A percentile compares a stretch with the other conserved stretches of the same genome.
Conservation (phyloP, 2,113 vertebrate species). For the zebrafish (Danio rerio) region DNA sequence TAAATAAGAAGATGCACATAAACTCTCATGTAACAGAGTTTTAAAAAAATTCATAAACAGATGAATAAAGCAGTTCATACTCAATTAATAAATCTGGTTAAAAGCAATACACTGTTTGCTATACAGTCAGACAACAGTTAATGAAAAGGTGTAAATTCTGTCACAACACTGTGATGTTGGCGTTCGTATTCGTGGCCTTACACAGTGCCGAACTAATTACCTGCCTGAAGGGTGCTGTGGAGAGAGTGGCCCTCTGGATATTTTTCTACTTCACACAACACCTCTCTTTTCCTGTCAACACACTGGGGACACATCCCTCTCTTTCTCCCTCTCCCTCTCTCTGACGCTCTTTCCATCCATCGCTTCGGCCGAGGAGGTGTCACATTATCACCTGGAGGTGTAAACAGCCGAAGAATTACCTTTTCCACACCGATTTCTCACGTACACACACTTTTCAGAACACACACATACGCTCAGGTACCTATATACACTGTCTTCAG, state of each 20-base stretch:
- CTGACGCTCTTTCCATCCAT: slow-evolving; percentile 27
- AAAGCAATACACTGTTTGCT: background rate
- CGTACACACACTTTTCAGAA: slow-evolving; percentile 15
- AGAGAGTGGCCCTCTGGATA: slow-evolving; percentile 72
- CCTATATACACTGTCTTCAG: slow-evolving; percentile 30
- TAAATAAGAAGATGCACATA: background rate
- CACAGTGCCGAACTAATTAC: slow-evolving; percentile 74
- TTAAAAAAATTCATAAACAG: background rate
- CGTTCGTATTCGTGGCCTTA: slow-evolving; percentile 36
- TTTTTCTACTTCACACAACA: slow-evolving; percentile 76
- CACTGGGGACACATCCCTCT: slow-evolving; percentile 57
- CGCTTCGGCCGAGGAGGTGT: slow-evolving; percentile 75
- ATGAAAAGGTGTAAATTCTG: slow-evolving; percentile 30
- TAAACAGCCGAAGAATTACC: slow-evolving; percentile 75
- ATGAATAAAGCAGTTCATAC: slow-evolving; percentile 1
- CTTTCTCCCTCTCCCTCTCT: slow-evolving; percentile 16
- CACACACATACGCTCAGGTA: slow-evolving; percentile 14
- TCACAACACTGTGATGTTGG: slow-evolving; percentile 40
- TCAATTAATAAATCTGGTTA: slow-evolving; percentile 34
- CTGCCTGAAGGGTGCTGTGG: slow-evolving; percentile 71
- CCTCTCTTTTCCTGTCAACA: slow-evolving; percentile 70
- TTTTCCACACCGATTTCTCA: slow-evolving; percentile 62
- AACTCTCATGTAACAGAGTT: background rate
- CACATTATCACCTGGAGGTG: slow-evolving; percentile 83
- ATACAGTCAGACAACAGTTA: background rate